A percentile compares a stretch with the other conserved stretches of the same genome.
Evolutionary conservation across 2,797 vertebrate genomes (phyloP).

Genomic region (Takifugu ocellatus): DNA sequence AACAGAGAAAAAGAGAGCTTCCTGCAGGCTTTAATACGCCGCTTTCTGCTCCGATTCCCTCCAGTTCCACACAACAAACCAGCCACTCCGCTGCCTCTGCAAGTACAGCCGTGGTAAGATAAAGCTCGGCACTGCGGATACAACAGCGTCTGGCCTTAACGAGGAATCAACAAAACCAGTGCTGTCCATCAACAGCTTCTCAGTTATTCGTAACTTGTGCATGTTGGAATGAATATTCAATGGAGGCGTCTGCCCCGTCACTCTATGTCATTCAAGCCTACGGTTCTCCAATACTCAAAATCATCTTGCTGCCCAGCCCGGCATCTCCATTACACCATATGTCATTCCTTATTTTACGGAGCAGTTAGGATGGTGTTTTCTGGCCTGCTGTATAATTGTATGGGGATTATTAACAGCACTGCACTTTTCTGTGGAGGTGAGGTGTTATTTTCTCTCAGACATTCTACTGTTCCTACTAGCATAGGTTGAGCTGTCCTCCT

Average conservation of each 20-base stretch:
- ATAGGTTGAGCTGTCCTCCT: not conserved
- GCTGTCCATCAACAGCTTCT: slow-evolving; percentile 62
- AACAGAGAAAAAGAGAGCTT: slow-evolving; percentile 18
- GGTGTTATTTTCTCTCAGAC: slow-evolving; percentile 1
- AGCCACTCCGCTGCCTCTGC: slow-evolving; percentile 23
- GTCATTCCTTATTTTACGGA: not conserved
- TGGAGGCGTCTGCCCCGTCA: slow-evolving; percentile 52
- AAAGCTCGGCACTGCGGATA: slow-evolving; percentile 51
- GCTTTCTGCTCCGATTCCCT: slow-evolving; percentile 36
- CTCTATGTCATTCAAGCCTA: slow-evolving; percentile 53
- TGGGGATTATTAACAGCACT: slow-evolving; percentile 2
- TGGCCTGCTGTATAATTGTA: too few relatives aligned
- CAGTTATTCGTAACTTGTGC: slow-evolving; percentile 61
- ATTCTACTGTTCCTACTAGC: not conserved
- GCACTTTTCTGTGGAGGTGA: slow-evolving; percentile 1
- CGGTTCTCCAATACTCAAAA: slow-evolving; percentile 54
- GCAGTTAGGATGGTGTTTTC: too few relatives aligned
- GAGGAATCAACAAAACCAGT: slow-evolving; percentile 36
- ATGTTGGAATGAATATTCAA: slow-evolving; percentile 70
- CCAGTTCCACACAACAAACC: slow-evolving; percentile 33
- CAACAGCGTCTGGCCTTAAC: slow-evolving; percentile 4
- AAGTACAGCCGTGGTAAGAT: slow-evolving; percentile 28
- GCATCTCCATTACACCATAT: slow-evolving; percentile 7
- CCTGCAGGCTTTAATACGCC: slow-evolving; percentile 38
- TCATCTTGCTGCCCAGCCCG: slow-evolving; percentile 15